Evolutionary conservation across 2,797 vertebrate species (phyloP).

Genomic region (Lacerta viridis): DNA sequence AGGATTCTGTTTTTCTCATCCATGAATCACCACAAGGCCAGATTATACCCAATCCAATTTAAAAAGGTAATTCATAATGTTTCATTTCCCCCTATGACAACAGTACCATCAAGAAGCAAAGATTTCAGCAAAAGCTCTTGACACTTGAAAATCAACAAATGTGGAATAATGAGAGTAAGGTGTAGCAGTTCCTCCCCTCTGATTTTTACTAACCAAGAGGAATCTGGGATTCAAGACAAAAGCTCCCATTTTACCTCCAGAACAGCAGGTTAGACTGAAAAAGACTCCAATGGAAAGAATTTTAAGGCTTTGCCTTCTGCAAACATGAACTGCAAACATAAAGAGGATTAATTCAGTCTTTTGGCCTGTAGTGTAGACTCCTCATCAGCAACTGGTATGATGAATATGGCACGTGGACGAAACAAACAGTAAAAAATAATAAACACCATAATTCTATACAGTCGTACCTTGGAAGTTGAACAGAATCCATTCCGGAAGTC

Average conservation of each 20-base stretch:
- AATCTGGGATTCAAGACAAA: constrained; percentile 1
- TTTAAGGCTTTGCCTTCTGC: constrained; percentile 22
- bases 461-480: too few relatives aligned
- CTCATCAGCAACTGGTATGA: not conserved
- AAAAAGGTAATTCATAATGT: constrained; percentile 9
- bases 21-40: constrained; percentile 33
- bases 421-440: not conserved
- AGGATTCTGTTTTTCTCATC: constrained; percentile 2
- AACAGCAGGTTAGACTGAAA: constrained; percentile 32
- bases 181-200: not conserved
- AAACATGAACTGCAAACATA: constrained; percentile 38
- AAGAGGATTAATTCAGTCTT: constrained; percentile 32
- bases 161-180: not conserved
- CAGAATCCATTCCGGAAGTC: too few relatives aligned
- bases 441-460: not conserved
- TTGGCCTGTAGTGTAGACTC: not conserved
- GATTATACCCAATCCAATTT: not conserved
- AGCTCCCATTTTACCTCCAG: constrained; percentile 30
- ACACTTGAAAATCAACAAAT: constrained; percentile 15
- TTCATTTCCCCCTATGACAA: not conserved
- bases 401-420: not conserved
- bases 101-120: constrained; percentile 3
- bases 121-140: constrained; percentile 35
- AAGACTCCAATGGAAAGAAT: constrained; percentile 20
- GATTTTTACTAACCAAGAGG: constrained; percentile 28